Evolutionary conservation across 2,113 vertebrate species (phyloP).

Genomic region (Apaloderma vittatum): DNA sequence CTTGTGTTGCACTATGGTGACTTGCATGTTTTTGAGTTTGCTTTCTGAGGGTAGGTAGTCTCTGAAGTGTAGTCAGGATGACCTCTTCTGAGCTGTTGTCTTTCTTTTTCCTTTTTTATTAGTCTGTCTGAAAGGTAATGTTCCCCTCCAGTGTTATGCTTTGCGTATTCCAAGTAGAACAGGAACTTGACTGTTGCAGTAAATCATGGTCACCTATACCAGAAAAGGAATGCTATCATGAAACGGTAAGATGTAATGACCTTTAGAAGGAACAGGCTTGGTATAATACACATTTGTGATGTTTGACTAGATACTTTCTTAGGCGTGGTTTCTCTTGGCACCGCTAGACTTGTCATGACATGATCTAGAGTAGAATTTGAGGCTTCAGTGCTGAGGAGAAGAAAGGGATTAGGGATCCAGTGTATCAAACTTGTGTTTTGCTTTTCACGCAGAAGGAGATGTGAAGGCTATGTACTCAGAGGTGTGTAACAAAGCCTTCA

Average conservation of each 20-base stretch:
- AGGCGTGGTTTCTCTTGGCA: neutral
- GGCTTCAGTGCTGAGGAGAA: neutral
- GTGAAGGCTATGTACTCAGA: neutral
- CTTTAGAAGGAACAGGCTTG: neutral
- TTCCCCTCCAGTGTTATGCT: neutral
- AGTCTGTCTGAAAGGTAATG: neutral
- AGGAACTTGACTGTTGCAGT: neutral
- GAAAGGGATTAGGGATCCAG: neutral
- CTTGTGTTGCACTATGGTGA: neutral
- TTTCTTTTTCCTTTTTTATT: neutral
- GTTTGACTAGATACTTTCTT: neutral
- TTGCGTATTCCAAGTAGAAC: neutral
- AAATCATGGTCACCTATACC: neutral
- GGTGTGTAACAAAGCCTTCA: neutral
- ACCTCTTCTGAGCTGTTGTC: neutral
- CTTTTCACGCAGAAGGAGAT: neutral
- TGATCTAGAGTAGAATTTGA: neutral
- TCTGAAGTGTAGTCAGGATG: neutral
- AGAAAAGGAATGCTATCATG: neutral
- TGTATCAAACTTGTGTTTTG: neutral
- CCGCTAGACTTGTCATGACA: neutral
- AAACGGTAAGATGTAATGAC: neutral
- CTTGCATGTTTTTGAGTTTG: neutral
- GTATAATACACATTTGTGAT: neutral
- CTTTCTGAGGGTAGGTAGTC: neutral